Base-by-base conservation (phyloP, 2,113 vertebrate species). In the Hippocampus barbouri region DNA sequence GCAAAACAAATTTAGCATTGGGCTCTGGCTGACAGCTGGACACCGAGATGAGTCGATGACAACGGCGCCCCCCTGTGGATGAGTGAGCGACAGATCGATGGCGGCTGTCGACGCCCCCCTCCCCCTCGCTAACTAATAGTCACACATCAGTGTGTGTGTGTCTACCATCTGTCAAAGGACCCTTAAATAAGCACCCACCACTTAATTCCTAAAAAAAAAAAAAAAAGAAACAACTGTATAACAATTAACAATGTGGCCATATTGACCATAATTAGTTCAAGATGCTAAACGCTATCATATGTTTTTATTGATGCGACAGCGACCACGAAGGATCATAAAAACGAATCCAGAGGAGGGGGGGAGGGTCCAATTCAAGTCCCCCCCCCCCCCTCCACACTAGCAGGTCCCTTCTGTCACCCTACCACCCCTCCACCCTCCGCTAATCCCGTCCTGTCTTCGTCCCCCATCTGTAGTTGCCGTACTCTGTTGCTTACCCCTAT, bases 391-490 rank as follows among this genome's bases (percentile, higher is more conserved):
- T 45, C 47, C 45, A 81, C n/a, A 49, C 74, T 70, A 73, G 82
- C 76, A 74, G 79, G 78, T 81, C 66, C 87, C 76, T 75, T 89
- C 89, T 90, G 87, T 84, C 79, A 75, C 78, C 84, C 63, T 11
- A 45, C 34, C 38, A 20, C n/a, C 82, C 81, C 81, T 70, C 83
- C 82, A n/a, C 53, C 21, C 67, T 80, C 81, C 51, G 34, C 62
- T 87, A 89, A 89, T 87, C 88, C 84, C 73, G 67, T 60, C 72
- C 27, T 59, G 66, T 56, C 63, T 73, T 53, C 56, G 0, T 63
- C 71, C 34, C 66, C 47, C 67, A 61, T 80, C 88, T 77, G 72
- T 30, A 65, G 41, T 82, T 80, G 79, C 76, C 75, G 70, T 62
- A 70, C 80, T 70, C 68, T 68, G 66, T 69, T 69, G 65, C 61